These are phyloP conservation scores for Leptinotarsa peninsularis DNA, from an alignment of 2,888 invertebrate genomes.

Conservation along the genomic window DNA sequence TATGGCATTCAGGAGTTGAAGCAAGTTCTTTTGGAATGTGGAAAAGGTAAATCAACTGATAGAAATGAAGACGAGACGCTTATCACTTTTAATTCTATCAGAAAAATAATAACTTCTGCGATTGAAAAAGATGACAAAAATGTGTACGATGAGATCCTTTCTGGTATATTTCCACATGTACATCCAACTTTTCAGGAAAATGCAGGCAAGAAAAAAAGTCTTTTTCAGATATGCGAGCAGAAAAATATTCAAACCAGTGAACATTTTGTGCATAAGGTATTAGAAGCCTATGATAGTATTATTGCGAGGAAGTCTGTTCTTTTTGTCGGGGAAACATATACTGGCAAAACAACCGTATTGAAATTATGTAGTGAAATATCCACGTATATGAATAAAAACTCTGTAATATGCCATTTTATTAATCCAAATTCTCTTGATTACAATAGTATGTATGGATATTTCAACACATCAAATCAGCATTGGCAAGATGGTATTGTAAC, in stretches of 20 bases:
- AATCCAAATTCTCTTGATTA: conserved; percentile 91
- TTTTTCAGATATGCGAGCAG: conserved; percentile 71
- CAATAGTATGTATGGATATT: conserved; percentile 87
- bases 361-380: conserved; percentile 79
- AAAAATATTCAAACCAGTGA: conserved; percentile 79
- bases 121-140: conserved; percentile 86
- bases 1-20: conserved; percentile 86
- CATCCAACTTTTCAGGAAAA: conserved; percentile 67
- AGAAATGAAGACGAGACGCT: conserved; percentile 79
- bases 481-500: conserved; percentile 88
- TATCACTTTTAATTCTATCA: conserved; percentile 81
- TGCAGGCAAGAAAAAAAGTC: conserved; percentile 62
- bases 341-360: conserved; percentile 83
- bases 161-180: conserved; percentile 85
- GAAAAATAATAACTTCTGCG: conserved; percentile 88
- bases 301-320: conserved; percentile 84
- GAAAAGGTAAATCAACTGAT: conserved; percentile 78
- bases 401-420: conserved; percentile 62
- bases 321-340: conserved; percentile 83
- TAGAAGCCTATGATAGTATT: conserved; percentile 90
- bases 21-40: conserved; percentile 83
- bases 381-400: conserved; percentile 24
- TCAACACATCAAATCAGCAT: conserved; percentile 83
- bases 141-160: conserved; percentile 83
- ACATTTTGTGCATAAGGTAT: conserved; percentile 80